Base-by-base conservation (phyloP, 2,888 invertebrate genomes). In the Thysanoteuthis rhombus region DNA sequence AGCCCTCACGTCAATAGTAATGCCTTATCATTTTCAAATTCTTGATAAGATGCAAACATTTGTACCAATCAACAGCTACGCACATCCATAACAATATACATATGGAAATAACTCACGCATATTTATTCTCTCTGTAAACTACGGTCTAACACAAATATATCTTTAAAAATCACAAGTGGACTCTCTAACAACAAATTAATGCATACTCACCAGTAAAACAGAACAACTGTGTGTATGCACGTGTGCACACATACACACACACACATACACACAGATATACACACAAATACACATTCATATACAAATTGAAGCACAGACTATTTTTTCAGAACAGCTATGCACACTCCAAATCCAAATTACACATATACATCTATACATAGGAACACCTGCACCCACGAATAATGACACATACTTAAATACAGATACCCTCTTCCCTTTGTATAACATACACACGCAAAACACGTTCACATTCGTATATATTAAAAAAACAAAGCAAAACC, bases 241-340 rank as follows among this genome's bases (percentile, higher is more conserved):
- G 47, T 92, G 92, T 75, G 92, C 39, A 75, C 75, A 91, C 45
- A 90, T 4, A 28, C 91, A 93, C 39, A 91, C 91, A 91, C 4
- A 91, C 10, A 89, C 89, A 39, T 89, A n/a, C 22, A n/a, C n/a
- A n/a, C n/a, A n/a, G n/a, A n/a, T n/a, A n/a, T n/a, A n/a, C n/a
- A n/a, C n/a, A n/a, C n/a, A n/a, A n/a, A n/a, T n/a, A n/a, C n/a
- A n/a, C n/a, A n/a, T n/a, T n/a, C n/a, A n/a, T n/a, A n/a, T n/a
- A n/a, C n/a, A n/a, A n/a, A n/a, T 10, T 25, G 25, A 52, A 28
- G 6, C 25, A 36, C 8, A n/a, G 28, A 28, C 8, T 4, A 58
- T n/a, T 36, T 42, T 10, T 89, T 38, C 42, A 38, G 19, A n/a
- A 16, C 89, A 38, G 12, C 39, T 5, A 93, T 12, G 36, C 32